phyloP scores from a whole-genome alignment of 2,888 invertebrate genomes.

The Andricus quercusramuli region DNA sequence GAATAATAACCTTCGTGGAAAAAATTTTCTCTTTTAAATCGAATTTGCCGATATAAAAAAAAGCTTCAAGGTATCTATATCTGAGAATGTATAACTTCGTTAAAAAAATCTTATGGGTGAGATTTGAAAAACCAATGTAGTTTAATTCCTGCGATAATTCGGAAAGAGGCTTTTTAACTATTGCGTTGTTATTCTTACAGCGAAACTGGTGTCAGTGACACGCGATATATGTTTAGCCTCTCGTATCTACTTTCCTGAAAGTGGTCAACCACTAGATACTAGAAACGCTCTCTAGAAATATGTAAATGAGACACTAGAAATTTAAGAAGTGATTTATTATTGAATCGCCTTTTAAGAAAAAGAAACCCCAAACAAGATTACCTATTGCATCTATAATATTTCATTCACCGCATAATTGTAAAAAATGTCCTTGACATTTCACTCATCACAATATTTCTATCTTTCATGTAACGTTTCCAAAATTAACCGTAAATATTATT shows the following conservation, averaged over 20 bases:
- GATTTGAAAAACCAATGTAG: background rate
- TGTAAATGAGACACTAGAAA: background rate
- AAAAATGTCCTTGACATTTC: background rate
- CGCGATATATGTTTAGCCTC: background rate
- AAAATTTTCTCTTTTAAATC: background rate
- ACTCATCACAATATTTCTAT: background rate
- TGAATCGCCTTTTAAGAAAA: background rate
- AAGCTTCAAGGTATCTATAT: background rate
- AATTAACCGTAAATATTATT: background rate
- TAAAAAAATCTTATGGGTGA: background rate
- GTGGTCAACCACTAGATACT: background rate
- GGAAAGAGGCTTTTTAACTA: background rate
- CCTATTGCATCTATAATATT: background rate
- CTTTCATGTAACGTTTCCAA: background rate
- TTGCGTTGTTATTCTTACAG: background rate
- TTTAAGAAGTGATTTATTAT: background rate
- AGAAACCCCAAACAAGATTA: too few relatives aligned
- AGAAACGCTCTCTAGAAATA: conserved; percentile 1
- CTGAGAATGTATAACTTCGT: too few relatives aligned
- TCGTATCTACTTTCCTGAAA: background rate
- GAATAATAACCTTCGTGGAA: background rate
- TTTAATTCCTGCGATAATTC: background rate
- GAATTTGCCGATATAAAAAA: background rate
- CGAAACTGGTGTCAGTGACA: background rate
- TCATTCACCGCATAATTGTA: background rate